These are phyloP conservation scores for Mechanitis messenoides DNA, from an alignment of 2,888 invertebrate species.

Conservation along the genomic window DNA sequence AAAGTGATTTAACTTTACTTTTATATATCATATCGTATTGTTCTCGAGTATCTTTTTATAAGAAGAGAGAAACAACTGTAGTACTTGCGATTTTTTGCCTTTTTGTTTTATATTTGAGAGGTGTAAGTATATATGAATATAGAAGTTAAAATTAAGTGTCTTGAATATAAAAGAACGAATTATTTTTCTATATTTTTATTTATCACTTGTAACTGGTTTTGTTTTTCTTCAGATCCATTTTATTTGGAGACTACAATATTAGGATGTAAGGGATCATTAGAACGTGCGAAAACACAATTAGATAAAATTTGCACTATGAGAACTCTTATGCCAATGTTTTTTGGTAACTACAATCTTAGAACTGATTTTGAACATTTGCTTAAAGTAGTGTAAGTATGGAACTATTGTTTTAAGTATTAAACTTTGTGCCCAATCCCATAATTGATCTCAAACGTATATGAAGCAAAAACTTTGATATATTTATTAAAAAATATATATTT, in stretches of 20 bases:
- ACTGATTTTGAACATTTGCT: conserved; percentile 11
- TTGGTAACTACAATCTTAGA: conserved; percentile 17
- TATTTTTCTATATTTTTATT: too few relatives aligned
- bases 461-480: too few relatives aligned
- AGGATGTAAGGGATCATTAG: conserved; percentile 30
- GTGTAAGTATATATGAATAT: too few relatives aligned
- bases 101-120: conserved; percentile 22
- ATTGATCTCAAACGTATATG: too few relatives aligned
- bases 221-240: conserved; percentile 25
- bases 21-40: too few relatives aligned
- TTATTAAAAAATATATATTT: conserved; percentile 3
- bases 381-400: conserved; percentile 20
- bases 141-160: too few relatives aligned
- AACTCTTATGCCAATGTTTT: conserved; percentile 35
- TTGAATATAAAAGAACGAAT: too few relatives aligned
- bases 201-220: too few relatives aligned
- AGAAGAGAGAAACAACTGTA: neutral
- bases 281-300: conserved; percentile 39
- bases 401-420: neutral
- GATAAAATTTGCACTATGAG: conserved; percentile 42
- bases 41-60: neutral
- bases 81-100: conserved; percentile 19
- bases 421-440: too few relatives aligned
- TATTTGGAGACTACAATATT: conserved; percentile 39
- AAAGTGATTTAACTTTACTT: too few relatives aligned